Base-by-base conservation (phyloP, 2,113 vertebrate genomes). In the Oncorhynchus keta region DNA sequence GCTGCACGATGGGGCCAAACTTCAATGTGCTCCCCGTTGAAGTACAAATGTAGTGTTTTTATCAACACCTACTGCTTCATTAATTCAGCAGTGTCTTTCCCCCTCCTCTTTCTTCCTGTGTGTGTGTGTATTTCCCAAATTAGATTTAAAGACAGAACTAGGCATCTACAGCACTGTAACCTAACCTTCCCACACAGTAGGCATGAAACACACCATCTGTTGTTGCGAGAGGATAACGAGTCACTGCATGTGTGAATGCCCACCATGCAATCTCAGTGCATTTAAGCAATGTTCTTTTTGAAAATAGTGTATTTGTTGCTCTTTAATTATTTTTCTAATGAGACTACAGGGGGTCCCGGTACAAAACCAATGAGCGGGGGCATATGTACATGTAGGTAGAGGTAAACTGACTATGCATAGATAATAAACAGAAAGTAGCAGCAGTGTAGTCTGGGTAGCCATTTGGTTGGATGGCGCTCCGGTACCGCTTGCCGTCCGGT, bases 201-300 rank as follows among this genome's bases (percentile, higher is more conserved):
- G 84, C 62, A 81, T 65, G 78, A 89, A 78, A 80, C 80, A 64
- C 75, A 75, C 89, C 89, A 90, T 89, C 89, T 91, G 88, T 70
- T 87, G 74, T 61, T 39, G 76, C 78, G 84, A 79, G 79, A 86
- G 79, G 83, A 79, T 86, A 89, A 83, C 11, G 76, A 84, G 85
- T 84, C 85, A 82, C 82, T 77, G 86, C 84, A 86, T 90, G 86
- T 83, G 84, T 59, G 51, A 80, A 75, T 84, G 80, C 83, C 80
- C 81, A 72, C 86, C 89, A 24, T 70, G 73, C 71, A 84, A 77
- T 86, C 87, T 87, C 80, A 78, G 81, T 71, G 81, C 75, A 78
- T 83, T 81, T 77, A 80, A 86, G 78, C 61, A 74, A 75, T 62
- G 30, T 81, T 75, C 75, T 30, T 62, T 55, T 61, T 51, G 83